Evolutionary conservation across 2,113 vertebrate genomes (phyloP), one percentile per base, ranked within the genome.

Genomic region (Gallinago undulata): DNA sequence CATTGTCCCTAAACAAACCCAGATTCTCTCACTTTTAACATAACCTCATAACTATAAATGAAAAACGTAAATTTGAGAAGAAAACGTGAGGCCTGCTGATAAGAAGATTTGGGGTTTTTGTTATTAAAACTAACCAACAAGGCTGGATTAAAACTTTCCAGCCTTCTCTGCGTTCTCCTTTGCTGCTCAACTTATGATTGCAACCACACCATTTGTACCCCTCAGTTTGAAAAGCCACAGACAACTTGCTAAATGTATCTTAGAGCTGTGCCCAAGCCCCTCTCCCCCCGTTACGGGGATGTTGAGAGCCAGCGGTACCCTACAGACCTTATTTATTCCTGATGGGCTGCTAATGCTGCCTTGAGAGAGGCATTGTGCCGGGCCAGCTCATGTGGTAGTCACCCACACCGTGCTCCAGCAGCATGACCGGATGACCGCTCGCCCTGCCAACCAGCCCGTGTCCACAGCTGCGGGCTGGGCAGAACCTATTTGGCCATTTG

Each of bases 381-480:
- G 31, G 28, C 3, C 1, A 51, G 31, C 24, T 69, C 21, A 8
- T 24, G 24, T 0, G 2, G 17, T 41, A 70, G 39, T 31, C 63
- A 81, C 35, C 17, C 11, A 1, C 7, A 6, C 10, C 21, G 2
- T 6, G 27, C 31, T 41, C 21, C 2, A 18, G 60, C 55, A 27
- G 19, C 16, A 37, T 18, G 53, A 55, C 16, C 48, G 23, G 68
- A 7, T 2, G 6, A 23, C 14, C 1, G 1, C 47, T 78, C 0
- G 0, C 53, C 30, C 23, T 51, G 62, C 48, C 86, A 37, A 13
- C 19, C 41, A 50, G 53, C 11, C 1, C 2, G 21, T 11, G 23
- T 13, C 43, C 33, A 3, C 2, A 13, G 37, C 15, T 24, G 11
- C 0, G 0, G 39, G 19, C 33, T 77, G 31, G 19, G 51, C 31